Evolutionary conservation across 1,140 invertebrate species (phyloP).

Genomic region (Pararge aegeria): DNA sequence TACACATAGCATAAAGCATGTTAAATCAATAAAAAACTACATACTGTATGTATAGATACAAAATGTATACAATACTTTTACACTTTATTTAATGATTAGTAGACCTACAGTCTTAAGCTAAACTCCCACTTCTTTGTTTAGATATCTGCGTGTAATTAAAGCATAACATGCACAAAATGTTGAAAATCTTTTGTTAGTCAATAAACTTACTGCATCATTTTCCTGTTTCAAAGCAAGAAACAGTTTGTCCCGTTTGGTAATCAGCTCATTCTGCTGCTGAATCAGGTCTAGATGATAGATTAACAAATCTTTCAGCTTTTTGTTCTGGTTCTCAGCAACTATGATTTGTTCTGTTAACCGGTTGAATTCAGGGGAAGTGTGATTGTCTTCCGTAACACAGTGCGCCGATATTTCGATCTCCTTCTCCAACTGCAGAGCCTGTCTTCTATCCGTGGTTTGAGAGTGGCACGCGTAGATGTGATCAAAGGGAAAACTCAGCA

Average conservation of each 20-base stretch:
- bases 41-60: too few relatives aligned
- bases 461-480: slow-evolving; percentile 70
- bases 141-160: slow-evolving; percentile 13
- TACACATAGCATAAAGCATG: too few relatives aligned
- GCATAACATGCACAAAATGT: slow-evolving; percentile 20
- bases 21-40: too few relatives aligned
- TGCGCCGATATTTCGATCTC: slow-evolving; percentile 51
- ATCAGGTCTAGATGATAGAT: slow-evolving; percentile 64
- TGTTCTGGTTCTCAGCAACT: slow-evolving; percentile 53
- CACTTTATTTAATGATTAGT: too few relatives aligned
- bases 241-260: slow-evolving; percentile 57
- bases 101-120: too few relatives aligned
- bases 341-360: slow-evolving; percentile 42
- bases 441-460: slow-evolving; percentile 46
- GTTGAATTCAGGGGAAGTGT: slow-evolving; percentile 35
- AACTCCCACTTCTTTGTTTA: too few relatives aligned
- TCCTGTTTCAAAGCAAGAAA: slow-evolving; percentile 60
- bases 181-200: background rate
- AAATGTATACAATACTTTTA: too few relatives aligned
- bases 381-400: slow-evolving; percentile 47
- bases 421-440: slow-evolving; percentile 48
- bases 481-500: slow-evolving; percentile 69
- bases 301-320: slow-evolving; percentile 55
- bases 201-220: slow-evolving; percentile 65
- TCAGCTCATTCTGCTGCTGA: slow-evolving; percentile 65